Conservation (phyloP, 1,140 invertebrate species). For the Camponotus floridanus region DNA sequence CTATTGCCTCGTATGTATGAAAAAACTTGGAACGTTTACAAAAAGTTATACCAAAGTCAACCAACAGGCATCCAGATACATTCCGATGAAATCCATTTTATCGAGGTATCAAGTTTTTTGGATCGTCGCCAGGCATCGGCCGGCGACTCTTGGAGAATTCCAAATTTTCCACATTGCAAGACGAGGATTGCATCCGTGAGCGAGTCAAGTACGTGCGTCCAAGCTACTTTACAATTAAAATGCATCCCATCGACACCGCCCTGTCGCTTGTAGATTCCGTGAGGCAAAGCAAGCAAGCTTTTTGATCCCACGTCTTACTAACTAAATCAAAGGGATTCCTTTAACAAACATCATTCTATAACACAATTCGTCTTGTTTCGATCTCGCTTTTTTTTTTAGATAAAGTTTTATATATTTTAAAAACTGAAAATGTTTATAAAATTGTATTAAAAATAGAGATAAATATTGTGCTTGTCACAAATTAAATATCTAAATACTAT, state of each 20-base stretch:
- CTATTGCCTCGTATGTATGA: neutral
- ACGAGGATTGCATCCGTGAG: constrained; percentile 42
- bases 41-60: constrained; percentile 56
- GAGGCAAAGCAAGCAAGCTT: constrained; percentile 38
- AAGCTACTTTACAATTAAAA: constrained; percentile 61
- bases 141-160: constrained; percentile 53
- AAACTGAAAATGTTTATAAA: neutral
- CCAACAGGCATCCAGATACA: constrained; percentile 41
- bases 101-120: constrained; percentile 56
- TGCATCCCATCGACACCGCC: constrained; percentile 10
- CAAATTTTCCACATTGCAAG: constrained; percentile 35
- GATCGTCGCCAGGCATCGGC: constrained; percentile 44
- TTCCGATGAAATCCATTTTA: constrained; percentile 54
- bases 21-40: constrained; percentile 25
- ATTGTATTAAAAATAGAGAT: neutral
- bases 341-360: constrained; percentile 7
- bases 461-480: neutral
- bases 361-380: neutral
- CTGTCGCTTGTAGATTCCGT: constrained; percentile 46
- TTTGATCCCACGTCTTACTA: constrained; percentile 26
- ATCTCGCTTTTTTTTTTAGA: neutral
- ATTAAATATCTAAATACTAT: neutral
- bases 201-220: constrained; percentile 37
- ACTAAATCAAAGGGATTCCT: constrained; percentile 5
- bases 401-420: neutral